Evolutionary conservation across 2,888 invertebrate genomes (phyloP), one percentile per base, ranked within the genome.

Genomic region (Pseudococcus jackbeardsleyi): DNA sequence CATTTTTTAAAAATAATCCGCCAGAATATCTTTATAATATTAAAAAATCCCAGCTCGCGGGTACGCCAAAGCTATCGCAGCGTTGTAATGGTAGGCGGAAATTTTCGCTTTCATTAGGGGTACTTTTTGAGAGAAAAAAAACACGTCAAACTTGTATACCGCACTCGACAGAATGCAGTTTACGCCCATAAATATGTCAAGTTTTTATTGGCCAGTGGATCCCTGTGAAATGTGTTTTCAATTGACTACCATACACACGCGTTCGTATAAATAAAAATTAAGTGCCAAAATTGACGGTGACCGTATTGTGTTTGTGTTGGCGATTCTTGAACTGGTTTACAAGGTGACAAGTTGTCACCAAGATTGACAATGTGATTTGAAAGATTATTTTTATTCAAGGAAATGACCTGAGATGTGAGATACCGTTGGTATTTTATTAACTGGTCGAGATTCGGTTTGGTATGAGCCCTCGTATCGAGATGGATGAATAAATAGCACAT

Each of bases 21-120:
- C 46, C 8, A 17, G 77, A 84, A 54, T 85, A 89, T 88, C 89
- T 88, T 89, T 84, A 84, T 89, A 68, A 59, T 89, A 88, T 87
- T 89, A 59, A 85, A 85, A 64, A 33, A 33, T 33, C 26, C 26
- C 26, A 33, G 26, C 26, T 33, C 26, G 26, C 26, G 26, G 26
- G 3, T 33, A 33, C 26, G 26, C 26, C 1, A 33, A 33, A 33
- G 26, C 26, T 3, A 33, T 33, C 26, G 26, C 26, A 33, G 26
- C 26, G 79, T 84, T 86, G 88, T 33, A 9, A 46, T 77, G 50
- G 50, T 59, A 33, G 59, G 26, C 50, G 48, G 89, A 79, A 77
- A 84, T 86, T 88, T 86, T 89, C 89, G 89, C 89, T 89, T 89
- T 89, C 88, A 89, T 87, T 85, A 88, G 89, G 88, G 84, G 82